Evolutionary conservation across 2,113 vertebrate genomes (phyloP), one percentile per base, ranked within the genome.

Genomic region (Galemys pyrenaicus): DNA sequence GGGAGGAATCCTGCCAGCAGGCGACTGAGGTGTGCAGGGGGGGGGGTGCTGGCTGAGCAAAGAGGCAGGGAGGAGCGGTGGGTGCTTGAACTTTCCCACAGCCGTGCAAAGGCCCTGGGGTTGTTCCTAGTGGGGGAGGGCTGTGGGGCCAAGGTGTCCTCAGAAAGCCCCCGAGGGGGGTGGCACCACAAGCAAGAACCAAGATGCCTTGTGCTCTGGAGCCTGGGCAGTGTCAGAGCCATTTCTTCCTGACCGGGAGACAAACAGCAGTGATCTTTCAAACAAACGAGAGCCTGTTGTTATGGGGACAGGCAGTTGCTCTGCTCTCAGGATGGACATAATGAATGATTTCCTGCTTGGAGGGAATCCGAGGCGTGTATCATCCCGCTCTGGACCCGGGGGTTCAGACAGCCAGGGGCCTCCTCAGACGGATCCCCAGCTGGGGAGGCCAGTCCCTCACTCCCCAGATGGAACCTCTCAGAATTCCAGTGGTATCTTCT

Each of bases 321-420:
- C 37, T 1, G 60, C 54, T 79, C n/a, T 56, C 44, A 0, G 28
- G 84, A 91, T 9, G 70, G 39, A 71, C 15, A 1, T 71, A 41
- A 95, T 0, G 10, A 12, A 86, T 15, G 82, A 64, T 88, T 94
- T 96, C 92, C 96, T 91, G 80, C 58, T 46, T 13, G 44, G 74
- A 81, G 68, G 16, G 77, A 54, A 74, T 51, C 58, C 6, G 0
- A 8, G 15, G 91, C 17, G 35, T 44, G 79, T 60, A 75, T 91
- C 58, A 4, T 46, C 64, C 22, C 9, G 60, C 37, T 56, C 62
- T 3, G n/a, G 35, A 11, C 58, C 39, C 0, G 1, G 79, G 60
- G 60, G 26, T 87, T n/a, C 67, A n/a, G 67, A 56, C 28, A 83
- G 11, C 1, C 24, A 35, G 56, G 73, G 44, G 17, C 17, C 16